phyloP scores from a whole-genome alignment of 64 coral and sea anemone genomes.

The Pocillopora verrucosa region DNA sequence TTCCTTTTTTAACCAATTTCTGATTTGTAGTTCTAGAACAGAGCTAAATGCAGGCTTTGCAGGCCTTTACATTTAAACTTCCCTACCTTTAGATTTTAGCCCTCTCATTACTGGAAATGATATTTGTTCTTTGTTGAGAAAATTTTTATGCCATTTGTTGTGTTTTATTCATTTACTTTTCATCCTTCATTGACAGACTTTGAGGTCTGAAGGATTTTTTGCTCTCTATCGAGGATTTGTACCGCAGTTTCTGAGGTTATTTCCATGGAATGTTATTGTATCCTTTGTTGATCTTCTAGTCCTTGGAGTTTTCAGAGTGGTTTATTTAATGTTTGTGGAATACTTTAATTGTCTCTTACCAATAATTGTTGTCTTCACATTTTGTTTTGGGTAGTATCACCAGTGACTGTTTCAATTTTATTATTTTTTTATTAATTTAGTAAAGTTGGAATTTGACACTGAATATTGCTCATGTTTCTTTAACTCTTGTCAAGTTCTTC shows the following conservation, averaged over 20 bases:
- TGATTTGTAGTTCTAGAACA: too few relatives aligned
- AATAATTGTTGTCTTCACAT: not conserved
- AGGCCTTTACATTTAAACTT: too few relatives aligned
- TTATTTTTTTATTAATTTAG: too few relatives aligned
- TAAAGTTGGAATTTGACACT: not conserved
- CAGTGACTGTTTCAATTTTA: too few relatives aligned
- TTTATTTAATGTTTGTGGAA: not conserved
- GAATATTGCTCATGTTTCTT: conserved; percentile 5
- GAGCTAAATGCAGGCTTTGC: too few relatives aligned
- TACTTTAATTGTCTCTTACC: not conserved
- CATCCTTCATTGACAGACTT: conserved; percentile 48
- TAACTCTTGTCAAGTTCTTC: conserved; percentile 86
- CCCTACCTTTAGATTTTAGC: too few relatives aligned
- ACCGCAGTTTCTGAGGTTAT: conserved; percentile 89
- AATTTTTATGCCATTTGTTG: not conserved
- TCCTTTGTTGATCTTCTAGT: conserved; percentile 58
- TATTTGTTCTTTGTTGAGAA: not conserved
- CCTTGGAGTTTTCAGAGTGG: not conserved
- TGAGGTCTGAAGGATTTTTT: conserved; percentile 94
- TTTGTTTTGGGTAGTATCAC: not conserved
- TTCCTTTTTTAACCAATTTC: too few relatives aligned
- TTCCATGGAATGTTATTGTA: conserved; percentile 99
- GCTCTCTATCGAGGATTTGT: conserved; percentile 96
- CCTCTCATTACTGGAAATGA: too few relatives aligned
- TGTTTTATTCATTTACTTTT: not conserved